Evolutionary conservation across 2,113 vertebrate species (phyloP).

Genomic region (Chloebia gouldiae): DNA sequence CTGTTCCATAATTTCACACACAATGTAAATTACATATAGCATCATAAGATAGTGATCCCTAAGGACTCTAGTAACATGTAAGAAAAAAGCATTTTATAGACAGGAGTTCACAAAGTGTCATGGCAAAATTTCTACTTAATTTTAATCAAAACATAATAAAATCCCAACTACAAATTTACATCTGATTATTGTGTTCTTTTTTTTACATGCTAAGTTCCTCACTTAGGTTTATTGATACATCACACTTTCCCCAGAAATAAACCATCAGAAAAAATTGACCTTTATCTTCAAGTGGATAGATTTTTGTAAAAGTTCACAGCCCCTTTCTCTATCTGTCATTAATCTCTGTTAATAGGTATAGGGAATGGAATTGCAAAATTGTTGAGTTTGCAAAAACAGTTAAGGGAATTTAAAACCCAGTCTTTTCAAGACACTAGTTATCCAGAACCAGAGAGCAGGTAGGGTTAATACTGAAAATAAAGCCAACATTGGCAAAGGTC

Average conservation of each 20-base stretch:
- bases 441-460: not conserved
- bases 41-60: not conserved
- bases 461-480: not conserved
- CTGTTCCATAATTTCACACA: not conserved
- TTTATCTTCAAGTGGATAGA: not conserved
- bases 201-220: not conserved
- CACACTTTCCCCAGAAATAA: not conserved
- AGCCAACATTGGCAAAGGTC: not conserved
- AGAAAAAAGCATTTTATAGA: not conserved
- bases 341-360: not conserved
- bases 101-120: not conserved
- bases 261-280: not conserved
- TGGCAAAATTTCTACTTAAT: not conserved
- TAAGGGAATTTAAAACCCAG: accelerated
- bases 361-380: not conserved
- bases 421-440: not conserved
- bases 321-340: not conserved
- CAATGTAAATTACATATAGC: not conserved
- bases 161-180: not conserved
- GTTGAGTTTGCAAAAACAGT: not conserved
- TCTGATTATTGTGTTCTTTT: not conserved
- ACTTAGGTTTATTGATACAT: not conserved
- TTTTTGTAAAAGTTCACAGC: not conserved
- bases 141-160: not conserved
- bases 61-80: not conserved